A percentile compares a stretch with the other conserved stretches of the same genome.
Evolutionary conservation across 2,797 vertebrate genomes (phyloP).

Genomic region (Lemur catta): DNA sequence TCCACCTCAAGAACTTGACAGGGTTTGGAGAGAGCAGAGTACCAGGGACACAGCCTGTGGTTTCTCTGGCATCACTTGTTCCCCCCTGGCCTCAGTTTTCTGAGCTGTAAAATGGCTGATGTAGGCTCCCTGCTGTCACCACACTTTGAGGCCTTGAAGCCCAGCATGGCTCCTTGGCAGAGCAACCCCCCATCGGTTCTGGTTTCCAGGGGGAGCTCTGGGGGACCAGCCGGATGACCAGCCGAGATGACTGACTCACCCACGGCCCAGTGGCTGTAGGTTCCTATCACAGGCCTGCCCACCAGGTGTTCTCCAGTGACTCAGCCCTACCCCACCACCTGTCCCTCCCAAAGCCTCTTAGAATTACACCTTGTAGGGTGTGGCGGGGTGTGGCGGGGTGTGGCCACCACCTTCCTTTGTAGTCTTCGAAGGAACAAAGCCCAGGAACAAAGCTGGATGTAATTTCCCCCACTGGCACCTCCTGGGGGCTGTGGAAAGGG

Average conservation of each 20-base stretch:
- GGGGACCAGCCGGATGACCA: too few species aligned
- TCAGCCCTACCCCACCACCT: background rate
- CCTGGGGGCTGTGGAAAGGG: conserved; percentile 4
- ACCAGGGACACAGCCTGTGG: background rate
- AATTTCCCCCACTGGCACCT: conserved; percentile 13
- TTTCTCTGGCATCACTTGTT: background rate
- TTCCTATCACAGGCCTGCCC: background rate
- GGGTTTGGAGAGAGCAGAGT: background rate
- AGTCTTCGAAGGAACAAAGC: background rate
- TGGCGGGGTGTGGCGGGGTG: background rate
- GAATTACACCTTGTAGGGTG: background rate
- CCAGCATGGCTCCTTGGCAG: background rate
- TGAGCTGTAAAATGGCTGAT: background rate
- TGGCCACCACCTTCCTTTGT: background rate
- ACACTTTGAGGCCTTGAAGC: background rate
- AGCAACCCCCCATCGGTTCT: background rate
- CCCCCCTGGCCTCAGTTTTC: background rate
- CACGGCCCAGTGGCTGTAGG: background rate
- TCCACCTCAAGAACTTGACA: background rate
- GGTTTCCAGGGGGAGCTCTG: background rate
- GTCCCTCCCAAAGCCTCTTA: conserved; percentile 36
- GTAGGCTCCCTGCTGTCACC: background rate
- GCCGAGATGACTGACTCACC: background rate
- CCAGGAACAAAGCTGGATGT: conserved; percentile 11
- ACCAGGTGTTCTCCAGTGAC: background rate